Evolutionary conservation across 2,113 vertebrate species (phyloP), one percentile per base, ranked within the genome.

Genomic region (Salvator merianae): DNA sequence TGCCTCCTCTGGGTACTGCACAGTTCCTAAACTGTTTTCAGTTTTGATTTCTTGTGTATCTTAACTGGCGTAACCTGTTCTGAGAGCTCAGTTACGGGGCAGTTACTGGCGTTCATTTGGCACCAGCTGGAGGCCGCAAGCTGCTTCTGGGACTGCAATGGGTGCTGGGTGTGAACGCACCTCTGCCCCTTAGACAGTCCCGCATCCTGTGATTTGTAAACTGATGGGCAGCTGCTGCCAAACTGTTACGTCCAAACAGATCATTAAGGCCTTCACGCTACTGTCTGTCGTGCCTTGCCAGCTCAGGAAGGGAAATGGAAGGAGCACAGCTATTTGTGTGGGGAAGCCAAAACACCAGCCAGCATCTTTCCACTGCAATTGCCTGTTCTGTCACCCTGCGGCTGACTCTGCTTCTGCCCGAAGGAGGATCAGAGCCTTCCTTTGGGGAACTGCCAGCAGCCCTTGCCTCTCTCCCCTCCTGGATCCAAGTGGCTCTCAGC

Each of bases 341-440:
- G 26, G 55, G 38, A 79, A 85, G 83, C 83, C 83, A 85, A 85
- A 85, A 79, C 83, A 72, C 77, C 50, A 85, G 32, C 83, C 77
- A 85, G 69, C 83, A 72, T 85, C 77, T 85, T 85, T 85, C 75
- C 68, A 63, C 47, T 65, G 77, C 76, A 79, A 62, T 47, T 71
- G 83, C 83, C 68, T 62, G 69, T 65, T 65, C 76, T 72, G 83
- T 85, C 83, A 72, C 38, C 68, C 68, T 79, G 76, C 55, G 83
- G 77, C 77, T 72, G 68, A 55, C 68, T 59, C n/a, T 36, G 77
- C 36, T 65, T 79, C 83, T 85, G 83, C 40, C n/a, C 62, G 26
- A 79, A 72, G 76, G 77, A 85, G 69, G 77, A 79, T 79, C 77
- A 79, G 83, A 85, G 77, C 50, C 76, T 85, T 79, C 77, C 83